Base-by-base conservation (phyloP, 1,140 invertebrate genomes). In the Eriocheir sinensis region DNA sequence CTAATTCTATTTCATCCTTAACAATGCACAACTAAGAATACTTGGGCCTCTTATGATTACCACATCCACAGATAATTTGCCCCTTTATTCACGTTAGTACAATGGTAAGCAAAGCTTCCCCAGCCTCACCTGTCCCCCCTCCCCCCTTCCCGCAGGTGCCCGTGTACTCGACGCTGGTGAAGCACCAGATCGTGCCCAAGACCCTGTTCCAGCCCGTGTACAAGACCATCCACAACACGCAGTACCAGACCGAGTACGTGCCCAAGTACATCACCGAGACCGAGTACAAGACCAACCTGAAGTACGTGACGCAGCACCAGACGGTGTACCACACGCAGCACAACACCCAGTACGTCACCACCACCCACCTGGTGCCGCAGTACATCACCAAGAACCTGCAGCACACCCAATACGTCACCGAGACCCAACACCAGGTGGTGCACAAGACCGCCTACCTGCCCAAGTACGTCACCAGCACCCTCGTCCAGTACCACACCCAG, bases 381-480 rank as follows among this genome's bases (percentile, higher is more conserved):
- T 94, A 94, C 72, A 48, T 94, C 88, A 94, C 93, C 41, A 34
- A 91, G 48, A 91, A 60, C 30, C 34, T 91, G 38, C 90, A 90
- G 40, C 93, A 94, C 30, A 94, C 93, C 79, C 60, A 94, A 72
- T 94, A 80, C 88, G 9, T 80, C 72, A 94, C 93, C 38, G 8
- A 94, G 72, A 53, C 79, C 86, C 86, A 91, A 79, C 80, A 90
- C 88, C 41, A 94, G 72, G 90, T 60, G 21, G 60, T 90, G n/a
- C 79, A 90, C 88, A 94, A 94, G 79, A 94, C 93, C 30, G 34
- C 80, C 32, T 80, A 40, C 86, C 48, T 48, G 60, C 93, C 93
- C n/a, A 53, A 89, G 93, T 94, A 94, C 93, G 17, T 94, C 21
- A 94, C 93, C 86, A 80, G 17, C n/a, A 94, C 88, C 79, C 60